Conservation (phyloP, 2,888 invertebrate genomes). For the Rhingia rostrata region DNA sequence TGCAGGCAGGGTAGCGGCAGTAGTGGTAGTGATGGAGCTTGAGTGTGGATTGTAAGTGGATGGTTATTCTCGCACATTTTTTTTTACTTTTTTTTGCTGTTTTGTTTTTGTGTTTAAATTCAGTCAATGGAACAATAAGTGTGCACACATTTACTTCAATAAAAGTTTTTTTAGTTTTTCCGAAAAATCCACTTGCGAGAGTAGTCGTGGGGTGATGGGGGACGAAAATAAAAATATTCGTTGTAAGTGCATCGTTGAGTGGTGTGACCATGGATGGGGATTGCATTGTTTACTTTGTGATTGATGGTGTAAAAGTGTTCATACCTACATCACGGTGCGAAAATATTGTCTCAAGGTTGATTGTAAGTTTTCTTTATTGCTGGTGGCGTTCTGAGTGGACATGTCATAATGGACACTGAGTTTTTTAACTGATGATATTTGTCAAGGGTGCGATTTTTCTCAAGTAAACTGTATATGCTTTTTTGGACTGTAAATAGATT, state of each 20-base stretch:
- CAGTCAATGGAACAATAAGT: slow-evolving; percentile 67
- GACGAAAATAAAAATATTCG: slow-evolving; percentile 6
- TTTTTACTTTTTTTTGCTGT: neutral
- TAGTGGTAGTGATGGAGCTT: slow-evolving; percentile 34
- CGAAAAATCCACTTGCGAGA: neutral
- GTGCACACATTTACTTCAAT: slow-evolving; percentile 57
- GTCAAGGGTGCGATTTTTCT: slow-evolving; percentile 2
- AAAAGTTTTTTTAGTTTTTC: slow-evolving; percentile 20
- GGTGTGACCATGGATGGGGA: slow-evolving; percentile 53
- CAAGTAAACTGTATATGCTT: neutral
- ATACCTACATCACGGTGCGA: neutral
- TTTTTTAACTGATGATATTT: slow-evolving; percentile 6
- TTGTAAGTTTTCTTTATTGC: neutral
- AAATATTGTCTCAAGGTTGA: slow-evolving; percentile 49
- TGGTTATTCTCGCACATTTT: slow-evolving; percentile 27
- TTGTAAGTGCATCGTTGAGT: slow-evolving; percentile 57
- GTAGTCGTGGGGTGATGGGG: slow-evolving; percentile 36
- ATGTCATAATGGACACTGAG: neutral
- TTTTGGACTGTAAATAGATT: too few species aligned
- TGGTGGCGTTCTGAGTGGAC: neutral
- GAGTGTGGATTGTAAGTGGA: slow-evolving; percentile 67
- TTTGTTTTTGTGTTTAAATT: slow-evolving; percentile 42
- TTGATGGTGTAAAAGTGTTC: slow-evolving; percentile 52
- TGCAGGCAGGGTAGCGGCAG: slow-evolving; percentile 12
- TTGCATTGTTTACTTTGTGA: slow-evolving; percentile 61